Base-by-base conservation (phyloP, 2,113 vertebrate genomes). In the Mormyrus lacerda region DNA sequence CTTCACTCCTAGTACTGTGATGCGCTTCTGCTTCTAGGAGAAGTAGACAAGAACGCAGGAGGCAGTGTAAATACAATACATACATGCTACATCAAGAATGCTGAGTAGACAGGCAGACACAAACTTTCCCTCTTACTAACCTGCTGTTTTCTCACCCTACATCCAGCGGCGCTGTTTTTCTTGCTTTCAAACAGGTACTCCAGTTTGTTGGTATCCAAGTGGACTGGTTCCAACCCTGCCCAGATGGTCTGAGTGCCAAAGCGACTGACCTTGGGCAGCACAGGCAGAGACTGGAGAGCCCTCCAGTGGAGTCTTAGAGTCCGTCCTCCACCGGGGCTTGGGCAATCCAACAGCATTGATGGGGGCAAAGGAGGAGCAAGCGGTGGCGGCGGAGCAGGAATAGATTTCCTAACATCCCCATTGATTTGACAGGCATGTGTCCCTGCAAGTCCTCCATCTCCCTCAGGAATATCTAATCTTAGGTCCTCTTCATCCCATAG, bases 251-350 rank as follows among this genome's bases (percentile, higher is more conserved):
- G 93, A 1, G 86, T 91, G 76, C 96, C 96, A 27, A 96, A 96
- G 83, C 93, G 95, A 11, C 95, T 95, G 88, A 93, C 93, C 86
- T 93, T 92, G n/a, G 95, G 96, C 79, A 96, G 92, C 0, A 94
- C 92, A 3, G 92, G 91, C 76, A 96, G 89, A 69, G 87, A 93
- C 87, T 89, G 91, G 61, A 96, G 92, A 45, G 93, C 95, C 39
- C 91, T 95, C 96, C 96, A 96, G 91, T 96, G 95, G 87, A 96
- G 94, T 92, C 93, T 95, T 85, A 96, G 89, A 31, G 95, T 96
- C 50, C 69, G 91, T 50, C 87, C 58, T 84, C 90, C 92, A 19
- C 88, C 4, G 0, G 55, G 87, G 0, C n/a, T 45, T 44, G 89
- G 87, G 42, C 84, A 31, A 2, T 42, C 0, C 19, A 90, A 90